Base-by-base conservation (phyloP, 1,140 invertebrate genomes). In the Phthorimaea operculella region DNA sequence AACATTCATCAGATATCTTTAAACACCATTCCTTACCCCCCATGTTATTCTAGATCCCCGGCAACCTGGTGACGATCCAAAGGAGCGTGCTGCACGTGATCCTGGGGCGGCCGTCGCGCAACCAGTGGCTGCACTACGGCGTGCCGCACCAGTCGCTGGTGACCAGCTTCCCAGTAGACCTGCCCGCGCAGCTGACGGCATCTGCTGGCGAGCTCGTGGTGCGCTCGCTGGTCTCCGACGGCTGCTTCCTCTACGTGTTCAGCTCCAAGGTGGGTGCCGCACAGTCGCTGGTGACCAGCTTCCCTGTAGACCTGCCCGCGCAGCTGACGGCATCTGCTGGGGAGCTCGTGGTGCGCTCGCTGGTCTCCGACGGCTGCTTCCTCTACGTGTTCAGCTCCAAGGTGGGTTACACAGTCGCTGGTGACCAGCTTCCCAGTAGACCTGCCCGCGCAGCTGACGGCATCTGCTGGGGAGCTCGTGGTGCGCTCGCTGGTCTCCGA, bases 41-140 rank as follows among this genome's bases (percentile, higher is more conserved):
- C 21, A 6, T 39, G 10, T 39, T n/a, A 39, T 39, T 39, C 10
- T 66, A 95, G 93, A 91, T 98, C 85, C 96, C 96, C 56, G 89
- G 89, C 51, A 95, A 98, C 12, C 85, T 98, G 64, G 92, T 91
- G 17, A 90, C 91, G 11, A 87, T 98, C 11, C 96, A 98, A 87
- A 89, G 93, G 69, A 97, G 96, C 80, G 92, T 97, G 5, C 92
- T 96, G 66, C 92, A 93, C 42, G 92, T 96, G 21, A 87, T 97
- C 14, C 87, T 98, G 10, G 96, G 96, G 0, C 93, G 93, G 85
- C 90, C 92, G 7, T 87, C 90, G 2, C 88, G 92, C 51, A 95
- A 96, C 49, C 93, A 96, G 71, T 98, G 96, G 92, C 90, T 96
- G 58, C 92, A 90, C 39, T 91, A 93, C 79, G 96, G 97, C 33